Conservation (phyloP, 2,888 invertebrate species). For the Beris chalybata region DNA sequence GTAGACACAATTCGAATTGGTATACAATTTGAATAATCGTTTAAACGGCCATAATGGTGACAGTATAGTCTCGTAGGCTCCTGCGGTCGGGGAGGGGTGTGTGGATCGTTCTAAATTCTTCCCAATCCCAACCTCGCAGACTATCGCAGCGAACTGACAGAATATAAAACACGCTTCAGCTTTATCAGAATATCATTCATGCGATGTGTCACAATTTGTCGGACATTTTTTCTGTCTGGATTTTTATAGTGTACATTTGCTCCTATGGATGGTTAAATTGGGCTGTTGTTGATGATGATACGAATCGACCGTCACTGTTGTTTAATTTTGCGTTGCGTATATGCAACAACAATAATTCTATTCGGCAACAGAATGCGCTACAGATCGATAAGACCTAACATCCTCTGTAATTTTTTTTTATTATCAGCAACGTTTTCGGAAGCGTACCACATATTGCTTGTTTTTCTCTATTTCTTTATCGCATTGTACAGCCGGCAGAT, state of each 20-base stretch:
- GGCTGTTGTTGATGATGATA: constrained; percentile 26
- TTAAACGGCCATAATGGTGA: constrained; percentile 28
- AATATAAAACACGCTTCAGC: constrained; percentile 10
- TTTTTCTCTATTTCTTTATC: background rate
- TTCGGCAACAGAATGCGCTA: too few species aligned
- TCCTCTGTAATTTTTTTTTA: too few species aligned
- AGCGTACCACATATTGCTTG: background rate
- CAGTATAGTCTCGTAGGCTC: background rate
- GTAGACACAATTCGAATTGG: constrained; percentile 27
- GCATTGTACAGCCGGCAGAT: background rate
- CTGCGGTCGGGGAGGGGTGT: background rate
- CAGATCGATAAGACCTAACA: too few species aligned
- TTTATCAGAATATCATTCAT: constrained; percentile 29
- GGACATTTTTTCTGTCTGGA: constrained; percentile 12
- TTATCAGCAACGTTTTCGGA: too few species aligned
- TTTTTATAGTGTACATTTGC: constrained; percentile 22
- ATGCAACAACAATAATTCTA: background rate
- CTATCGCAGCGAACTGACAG: background rate
- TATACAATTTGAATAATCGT: constrained; percentile 29
- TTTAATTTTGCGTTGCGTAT: constrained; percentile 6
- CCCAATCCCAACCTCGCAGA: constrained; percentile 7
- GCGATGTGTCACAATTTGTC: constrained; percentile 31
- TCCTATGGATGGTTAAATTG: constrained; percentile 21
- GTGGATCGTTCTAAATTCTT: background rate
- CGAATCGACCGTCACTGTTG: constrained; percentile 23